Base-by-base conservation (phyloP, 2,888 invertebrate species). In the Pollenia amentaria region DNA sequence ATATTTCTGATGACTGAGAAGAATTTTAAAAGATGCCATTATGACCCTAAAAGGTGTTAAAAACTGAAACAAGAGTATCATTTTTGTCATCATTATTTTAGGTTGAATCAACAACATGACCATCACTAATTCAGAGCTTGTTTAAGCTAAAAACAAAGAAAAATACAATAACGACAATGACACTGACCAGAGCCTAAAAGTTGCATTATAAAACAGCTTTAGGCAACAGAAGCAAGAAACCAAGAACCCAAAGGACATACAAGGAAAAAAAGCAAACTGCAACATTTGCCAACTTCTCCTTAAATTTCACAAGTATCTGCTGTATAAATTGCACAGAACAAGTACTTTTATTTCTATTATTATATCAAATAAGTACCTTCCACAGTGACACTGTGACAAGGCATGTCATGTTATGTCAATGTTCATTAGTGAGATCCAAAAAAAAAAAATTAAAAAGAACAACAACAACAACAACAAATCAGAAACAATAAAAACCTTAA, bases 391-490 rank as follows among this genome's bases (percentile, higher is more conserved):
- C 65, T 42, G 51, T 77, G 46, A 67, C 83, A 76, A 77, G 72
- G 73, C 55, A 46, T 76, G 75, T 79, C 84, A 87, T 80, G 84
- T 80, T 55, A 44, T 81, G 84, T 84, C 87, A 84, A 84, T 84
- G 77, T 73, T 81, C 62, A 77, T 87, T 87, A 81, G 72, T 67
- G 21, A 60, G 53, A 72, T 65, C 48, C 16, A 62, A 38, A 64
- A 79, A 16, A 53, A 67, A 14, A 60, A 11, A 21, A 53, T 46
- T 7, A 69, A 21, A 44, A 79, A 62, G 29, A 9, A 29, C 16
- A 14, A 18, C n/a, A 70, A 64, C 51, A 65, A 18, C 38, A 57
- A n/a, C 21, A 42, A 18, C 21, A 48, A 51, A 48, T 40, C 67
- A 60, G 6, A 29, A 29, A 29, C 29, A 29, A 29, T 29, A 29